Evolutionary conservation across 2,888 invertebrate genomes (phyloP).

Genomic region (Chalcis sispes): DNA sequence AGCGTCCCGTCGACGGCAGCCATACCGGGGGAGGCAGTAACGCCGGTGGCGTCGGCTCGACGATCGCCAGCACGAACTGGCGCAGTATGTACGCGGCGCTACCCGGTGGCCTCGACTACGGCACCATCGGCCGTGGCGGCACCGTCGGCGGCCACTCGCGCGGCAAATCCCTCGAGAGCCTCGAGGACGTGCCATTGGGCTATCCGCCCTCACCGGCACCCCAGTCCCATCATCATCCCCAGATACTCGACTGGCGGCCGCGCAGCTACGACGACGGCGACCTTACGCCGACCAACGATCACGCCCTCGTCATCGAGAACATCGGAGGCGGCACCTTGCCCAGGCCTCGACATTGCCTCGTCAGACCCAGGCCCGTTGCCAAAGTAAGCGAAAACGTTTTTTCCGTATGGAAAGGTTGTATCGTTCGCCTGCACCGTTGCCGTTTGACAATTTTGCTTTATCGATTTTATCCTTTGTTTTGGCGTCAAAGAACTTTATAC

Average conservation of each 20-base stretch:
- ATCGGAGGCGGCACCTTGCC: constrained; percentile 90
- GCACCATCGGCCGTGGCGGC: constrained; percentile 54
- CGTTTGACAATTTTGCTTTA: too few species aligned
- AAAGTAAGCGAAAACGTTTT: constrained; percentile 81
- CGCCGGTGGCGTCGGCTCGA: neutral
- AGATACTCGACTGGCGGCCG: constrained; percentile 80
- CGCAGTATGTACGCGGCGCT: constrained; percentile 74
- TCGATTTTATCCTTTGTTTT: too few species aligned
- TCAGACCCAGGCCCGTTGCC: constrained; percentile 88
- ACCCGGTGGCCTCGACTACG: constrained; percentile 69
- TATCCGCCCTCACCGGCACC: constrained; percentile 74
- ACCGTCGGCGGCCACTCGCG: constrained; percentile 76
- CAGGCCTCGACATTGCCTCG: constrained; percentile 85
- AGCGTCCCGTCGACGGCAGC: constrained; percentile 59
- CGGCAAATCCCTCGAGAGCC: constrained; percentile 90
- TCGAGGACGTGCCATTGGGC: constrained; percentile 83
- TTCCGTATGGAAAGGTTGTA: too few species aligned
- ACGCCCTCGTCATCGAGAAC: constrained; percentile 78
- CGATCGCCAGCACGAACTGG: constrained; percentile 62
- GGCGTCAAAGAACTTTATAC: too few species aligned
- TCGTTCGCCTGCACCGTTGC: too few species aligned
- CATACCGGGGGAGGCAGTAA: neutral
- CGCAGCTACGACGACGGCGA: constrained; percentile 93
- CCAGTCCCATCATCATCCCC: constrained; percentile 66
- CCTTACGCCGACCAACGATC: constrained; percentile 92